phyloP scores from a whole-genome alignment of 1,140 invertebrate species.

The Solen grandis region DNA sequence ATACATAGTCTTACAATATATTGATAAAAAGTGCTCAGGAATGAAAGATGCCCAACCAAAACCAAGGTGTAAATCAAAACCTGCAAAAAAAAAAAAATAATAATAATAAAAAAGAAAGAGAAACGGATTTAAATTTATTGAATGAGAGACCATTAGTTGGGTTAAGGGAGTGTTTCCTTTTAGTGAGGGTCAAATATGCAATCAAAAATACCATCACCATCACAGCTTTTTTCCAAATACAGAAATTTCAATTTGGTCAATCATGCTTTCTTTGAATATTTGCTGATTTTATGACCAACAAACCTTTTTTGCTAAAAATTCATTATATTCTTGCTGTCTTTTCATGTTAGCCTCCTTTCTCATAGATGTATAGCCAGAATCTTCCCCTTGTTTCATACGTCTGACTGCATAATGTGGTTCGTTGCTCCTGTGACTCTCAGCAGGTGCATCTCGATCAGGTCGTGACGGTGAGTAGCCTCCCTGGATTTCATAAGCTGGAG shows the following conservation, averaged over 20 bases:
- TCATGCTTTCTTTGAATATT: no score
- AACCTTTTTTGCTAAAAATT: slow-evolving; percentile 35
- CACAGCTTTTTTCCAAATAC: neutral
- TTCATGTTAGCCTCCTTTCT: slow-evolving; percentile 48
- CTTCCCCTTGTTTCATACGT: no score
- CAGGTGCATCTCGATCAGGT: neutral
- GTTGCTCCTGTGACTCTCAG: no score
- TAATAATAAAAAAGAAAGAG: neutral
- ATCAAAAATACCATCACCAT: neutral
- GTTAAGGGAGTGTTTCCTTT: neutral
- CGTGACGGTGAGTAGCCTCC: neutral
- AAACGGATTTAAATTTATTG: neutral
- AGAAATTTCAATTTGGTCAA: no score
- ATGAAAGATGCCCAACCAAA: neutral
- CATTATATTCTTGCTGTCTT: slow-evolving; percentile 52
- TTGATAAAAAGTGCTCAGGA: neutral
- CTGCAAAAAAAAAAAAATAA: no score
- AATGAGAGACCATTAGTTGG: neutral
- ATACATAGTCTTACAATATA: neutral
- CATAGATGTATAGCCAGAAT: no score
- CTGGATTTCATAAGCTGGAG: neutral
- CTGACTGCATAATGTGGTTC: no score
- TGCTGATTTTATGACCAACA: no score
- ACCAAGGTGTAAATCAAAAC: no score
- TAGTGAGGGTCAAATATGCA: neutral